Conservation (phyloP, 2,797 vertebrate species). For the Enteromius viviparus region DNA sequence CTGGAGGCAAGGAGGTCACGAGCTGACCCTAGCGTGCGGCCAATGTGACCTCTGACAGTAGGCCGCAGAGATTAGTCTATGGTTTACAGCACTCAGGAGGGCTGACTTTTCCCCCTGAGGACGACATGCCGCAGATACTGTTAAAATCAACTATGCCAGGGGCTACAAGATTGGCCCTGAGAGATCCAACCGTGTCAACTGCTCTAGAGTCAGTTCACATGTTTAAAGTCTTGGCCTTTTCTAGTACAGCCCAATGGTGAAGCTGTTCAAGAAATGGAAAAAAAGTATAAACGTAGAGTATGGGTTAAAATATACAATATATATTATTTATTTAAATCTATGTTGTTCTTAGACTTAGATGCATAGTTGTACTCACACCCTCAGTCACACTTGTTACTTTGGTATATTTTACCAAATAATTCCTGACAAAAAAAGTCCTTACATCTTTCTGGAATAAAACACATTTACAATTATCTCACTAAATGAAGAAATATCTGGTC, state of each 20-base stretch:
- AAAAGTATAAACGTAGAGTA: background rate
- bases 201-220: conserved; percentile 22
- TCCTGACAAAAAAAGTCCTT: background rate
- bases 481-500: background rate
- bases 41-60: conserved; percentile 58
- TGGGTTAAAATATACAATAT: background rate
- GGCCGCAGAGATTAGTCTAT: conserved; percentile 34
- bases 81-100: conserved; percentile 57
- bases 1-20: conserved; percentile 59
- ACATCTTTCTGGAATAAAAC: background rate
- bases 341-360: background rate
- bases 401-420: background rate
- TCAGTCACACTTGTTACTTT: conserved; percentile 10
- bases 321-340: background rate
- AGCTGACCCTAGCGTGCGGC: conserved; percentile 64
- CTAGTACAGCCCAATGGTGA: background rate
- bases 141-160: conserved; percentile 46
- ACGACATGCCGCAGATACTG: conserved; percentile 42
- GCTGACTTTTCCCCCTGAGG: conserved; percentile 27
- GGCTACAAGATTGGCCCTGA: conserved; percentile 29
- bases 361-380: background rate
- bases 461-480: background rate
- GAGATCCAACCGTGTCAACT: conserved; percentile 12
- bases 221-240: background rate
- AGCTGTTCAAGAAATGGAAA: background rate